phyloP scores from a whole-genome alignment of 1,140 invertebrate genomes.

The Araneus ventricosus region DNA sequence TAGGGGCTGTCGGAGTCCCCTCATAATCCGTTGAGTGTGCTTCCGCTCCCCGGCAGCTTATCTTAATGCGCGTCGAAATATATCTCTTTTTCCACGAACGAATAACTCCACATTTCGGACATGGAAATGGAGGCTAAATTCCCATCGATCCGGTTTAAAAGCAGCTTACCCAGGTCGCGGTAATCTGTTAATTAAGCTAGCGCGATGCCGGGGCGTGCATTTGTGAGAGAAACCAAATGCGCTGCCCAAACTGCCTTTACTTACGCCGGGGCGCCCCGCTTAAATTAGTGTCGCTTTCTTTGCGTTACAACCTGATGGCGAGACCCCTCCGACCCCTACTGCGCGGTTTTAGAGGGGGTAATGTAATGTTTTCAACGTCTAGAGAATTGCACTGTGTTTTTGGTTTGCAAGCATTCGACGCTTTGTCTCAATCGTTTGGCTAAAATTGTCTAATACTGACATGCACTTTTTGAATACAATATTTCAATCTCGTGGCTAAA shows the following conservation, averaged over 20 bases:
- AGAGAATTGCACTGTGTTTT: too few relatives aligned
- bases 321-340: too few relatives aligned
- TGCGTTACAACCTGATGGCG: not conserved
- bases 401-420: too few relatives aligned
- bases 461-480: too few relatives aligned
- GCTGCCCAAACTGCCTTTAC: slow-evolving; percentile 1
- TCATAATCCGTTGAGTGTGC: slow-evolving; percentile 31
- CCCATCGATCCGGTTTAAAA: slow-evolving; percentile 46
- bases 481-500: too few relatives aligned
- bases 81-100: slow-evolving; percentile 48
- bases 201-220: not conserved
- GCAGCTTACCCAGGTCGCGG: slow-evolving; percentile 42
- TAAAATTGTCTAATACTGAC: too few relatives aligned
- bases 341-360: too few relatives aligned
- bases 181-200: slow-evolving; percentile 50
- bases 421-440: too few relatives aligned
- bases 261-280: not conserved
- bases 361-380: too few relatives aligned
- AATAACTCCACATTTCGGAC: slow-evolving; percentile 16
- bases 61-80: slow-evolving; percentile 25
- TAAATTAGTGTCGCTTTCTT: slow-evolving; percentile 2
- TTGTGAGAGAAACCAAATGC: not conserved
- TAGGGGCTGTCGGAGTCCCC: not conserved
- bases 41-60: not conserved
- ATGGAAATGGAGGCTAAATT: slow-evolving; percentile 26